Evolutionary conservation across 2,797 vertebrate genomes (phyloP).

Genomic region (Ptychadena robeensis): DNA sequence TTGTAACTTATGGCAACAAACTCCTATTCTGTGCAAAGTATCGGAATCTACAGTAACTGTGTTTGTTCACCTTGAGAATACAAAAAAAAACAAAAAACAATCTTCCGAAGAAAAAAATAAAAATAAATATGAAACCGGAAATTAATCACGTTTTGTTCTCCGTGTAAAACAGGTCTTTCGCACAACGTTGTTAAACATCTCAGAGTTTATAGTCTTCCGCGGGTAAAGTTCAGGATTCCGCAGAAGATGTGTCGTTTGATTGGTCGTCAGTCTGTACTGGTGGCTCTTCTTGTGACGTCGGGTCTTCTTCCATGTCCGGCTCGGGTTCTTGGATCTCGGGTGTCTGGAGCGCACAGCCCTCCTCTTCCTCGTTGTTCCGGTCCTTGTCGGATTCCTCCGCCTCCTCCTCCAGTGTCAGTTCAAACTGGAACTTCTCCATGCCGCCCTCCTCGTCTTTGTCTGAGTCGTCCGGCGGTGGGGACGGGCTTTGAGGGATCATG

Average conservation of each 20-base stretch:
- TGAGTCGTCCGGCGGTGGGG: slow-evolving; percentile 79
- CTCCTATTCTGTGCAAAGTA: slow-evolving; percentile 63
- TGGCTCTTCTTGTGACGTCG: slow-evolving; percentile 55
- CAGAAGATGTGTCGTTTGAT: slow-evolving; percentile 73
- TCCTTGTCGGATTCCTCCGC: slow-evolving; percentile 69
- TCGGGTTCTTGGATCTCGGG: slow-evolving; percentile 10
- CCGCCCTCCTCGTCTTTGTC: slow-evolving; percentile 63
- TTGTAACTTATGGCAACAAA: slow-evolving; percentile 62
- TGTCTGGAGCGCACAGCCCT: slow-evolving; percentile 62
- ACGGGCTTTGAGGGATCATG: slow-evolving; percentile 89
- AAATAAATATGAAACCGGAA: slow-evolving; percentile 58
- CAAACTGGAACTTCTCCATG: slow-evolving; percentile 87
- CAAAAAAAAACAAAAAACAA: slow-evolving; percentile 82
- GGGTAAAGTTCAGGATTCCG: slow-evolving; percentile 78
- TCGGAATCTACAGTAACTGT: slow-evolving; percentile 90
- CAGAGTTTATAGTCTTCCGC: slow-evolving; percentile 20
- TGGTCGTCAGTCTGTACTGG: slow-evolving; percentile 67
- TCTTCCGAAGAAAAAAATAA: slow-evolving; percentile 81
- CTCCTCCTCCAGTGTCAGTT: slow-evolving; percentile 85
- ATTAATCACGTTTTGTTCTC: slow-evolving; percentile 59
- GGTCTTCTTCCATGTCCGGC: slow-evolving; percentile 50
- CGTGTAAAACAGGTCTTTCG: slow-evolving; percentile 73
- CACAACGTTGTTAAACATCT: slow-evolving; percentile 43
- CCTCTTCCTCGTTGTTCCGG: slow-evolving; percentile 63
- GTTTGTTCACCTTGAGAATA: slow-evolving; percentile 85